Evolutionary conservation across 2,888 invertebrate genomes (phyloP), one percentile per base, ranked within the genome.

Genomic region (Ditylenchus weischeri): DNA sequence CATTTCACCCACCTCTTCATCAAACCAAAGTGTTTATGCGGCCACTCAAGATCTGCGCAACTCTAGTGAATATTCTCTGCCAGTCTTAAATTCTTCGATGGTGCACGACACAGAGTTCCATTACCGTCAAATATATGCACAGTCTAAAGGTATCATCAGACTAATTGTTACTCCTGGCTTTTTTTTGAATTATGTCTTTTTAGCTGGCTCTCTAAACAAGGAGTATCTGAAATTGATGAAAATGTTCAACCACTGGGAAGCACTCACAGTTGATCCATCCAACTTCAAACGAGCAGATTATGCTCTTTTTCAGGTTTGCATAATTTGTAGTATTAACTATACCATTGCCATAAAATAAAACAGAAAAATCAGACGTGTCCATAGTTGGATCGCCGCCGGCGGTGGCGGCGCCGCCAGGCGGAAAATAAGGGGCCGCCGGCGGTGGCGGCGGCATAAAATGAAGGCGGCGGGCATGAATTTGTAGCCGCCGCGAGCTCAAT

Each of bases 191-290:
- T 29, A 29, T 29, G 29, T 29, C 29, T 29, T 29, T 29, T 29
- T 29, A 23, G 54, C 11, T 54, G 54, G 54, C 29, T 23, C 54
- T 2, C n/a, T 54, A 13, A 54, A 54, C n/a, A 13, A 54, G 1
- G 54, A 54, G 29, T 54, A 54, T 54, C 6, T 54, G 54, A 54
- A 54, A n/a, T n/a, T 54, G n/a, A 54, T 54, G 54, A 21, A 11
- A 18, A 54, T 54, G 54, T 54, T 54, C 29, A 54, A 54, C n/a
- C 23, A 10, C 10, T 54, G 54, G 54, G 54, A 54, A 10, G 54
- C 54, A 1, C 54, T 54, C 29, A 54, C 54, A 54, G 11, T 23
- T 10, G 54, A 54, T 13, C 54, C 21, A 1, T 54, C 54, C 5
- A 54, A 29, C 54, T 23, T 54, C 23, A 11, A 54, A 29, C 54